Evolutionary conservation across 1,140 invertebrate genomes (phyloP).

Genomic region (Solenopsis invicta): DNA sequence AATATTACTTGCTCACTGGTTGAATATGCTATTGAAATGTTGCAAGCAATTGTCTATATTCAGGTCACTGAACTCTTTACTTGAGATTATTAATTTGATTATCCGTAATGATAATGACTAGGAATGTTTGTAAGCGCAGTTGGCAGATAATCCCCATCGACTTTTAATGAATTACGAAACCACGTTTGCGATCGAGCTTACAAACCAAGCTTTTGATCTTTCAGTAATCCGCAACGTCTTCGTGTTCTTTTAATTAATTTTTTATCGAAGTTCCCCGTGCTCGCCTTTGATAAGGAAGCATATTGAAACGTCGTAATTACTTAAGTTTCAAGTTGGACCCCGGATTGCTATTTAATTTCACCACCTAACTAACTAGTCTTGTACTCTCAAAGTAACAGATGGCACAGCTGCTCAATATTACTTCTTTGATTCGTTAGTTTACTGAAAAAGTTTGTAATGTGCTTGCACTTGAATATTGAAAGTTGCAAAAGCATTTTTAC

Average conservation of each 20-base stretch:
- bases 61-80: conserved; percentile 17
- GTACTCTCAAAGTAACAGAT: conserved; percentile 42
- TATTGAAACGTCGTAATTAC: conserved; percentile 67
- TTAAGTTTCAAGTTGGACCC: conserved; percentile 68
- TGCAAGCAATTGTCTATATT: conserved; percentile 1
- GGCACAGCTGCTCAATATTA: conserved; percentile 32
- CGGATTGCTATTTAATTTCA: conserved; percentile 69
- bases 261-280: conserved; percentile 46
- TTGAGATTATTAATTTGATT: conserved; percentile 52
- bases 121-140: conserved; percentile 16
- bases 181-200: conserved; percentile 11
- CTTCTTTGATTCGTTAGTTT: conserved; percentile 28
- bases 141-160: conserved; percentile 21
- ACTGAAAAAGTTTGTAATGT: conserved; percentile 26
- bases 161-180: conserved; percentile 53
- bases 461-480: conserved; percentile 7
- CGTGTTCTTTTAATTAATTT: conserved; percentile 66
- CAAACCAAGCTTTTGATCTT: conserved; percentile 53
- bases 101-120: conserved; percentile 40
- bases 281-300: conserved; percentile 56
- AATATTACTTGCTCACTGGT: conserved; percentile 18
- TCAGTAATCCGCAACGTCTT: conserved; percentile 51
- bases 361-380: conserved; percentile 62
- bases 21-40: conserved; percentile 12
- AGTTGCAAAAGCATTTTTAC: background rate